Conservation (phyloP, 2,113 vertebrate species). For the Ivindomyrus marchei region DNA sequence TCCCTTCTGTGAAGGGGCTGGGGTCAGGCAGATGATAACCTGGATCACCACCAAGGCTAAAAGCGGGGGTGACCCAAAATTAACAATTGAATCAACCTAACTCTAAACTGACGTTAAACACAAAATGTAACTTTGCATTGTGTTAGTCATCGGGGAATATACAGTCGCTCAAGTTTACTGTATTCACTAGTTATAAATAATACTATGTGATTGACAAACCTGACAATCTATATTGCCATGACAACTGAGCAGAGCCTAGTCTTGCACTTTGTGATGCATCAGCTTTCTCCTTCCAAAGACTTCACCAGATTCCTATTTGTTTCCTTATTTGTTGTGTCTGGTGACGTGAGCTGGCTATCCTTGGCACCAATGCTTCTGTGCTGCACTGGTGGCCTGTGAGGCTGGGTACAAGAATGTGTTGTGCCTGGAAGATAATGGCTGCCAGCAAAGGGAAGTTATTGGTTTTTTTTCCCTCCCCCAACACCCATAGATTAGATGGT, state of each 20-base stretch:
- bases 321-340: not conserved
- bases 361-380: not conserved
- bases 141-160: not conserved
- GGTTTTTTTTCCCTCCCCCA: not conserved
- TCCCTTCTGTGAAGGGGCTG: not conserved
- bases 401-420: not conserved
- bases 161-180: not conserved
- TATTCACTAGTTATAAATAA: not conserved
- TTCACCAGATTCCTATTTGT: not conserved
- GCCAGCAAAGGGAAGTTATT: not conserved
- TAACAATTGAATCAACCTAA: not conserved
- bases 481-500: conserved; percentile 23
- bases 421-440: conserved; percentile 3
- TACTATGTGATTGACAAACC: not conserved
- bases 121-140: not conserved
- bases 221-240: not conserved
- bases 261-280: not conserved
- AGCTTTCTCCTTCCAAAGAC: not conserved
- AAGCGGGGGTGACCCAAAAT: not conserved
- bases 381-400: not conserved
- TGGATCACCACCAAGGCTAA: not conserved
- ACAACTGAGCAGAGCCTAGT: not conserved
- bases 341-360: not conserved
- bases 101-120: not conserved
- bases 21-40: not conserved